Percentiles rank a stretch among this genome's conserved stretches.
These are phyloP conservation scores for Porites evermanni DNA, from an alignment of 92 coral and sea anemone genomes.

Conservation along the genomic window DNA sequence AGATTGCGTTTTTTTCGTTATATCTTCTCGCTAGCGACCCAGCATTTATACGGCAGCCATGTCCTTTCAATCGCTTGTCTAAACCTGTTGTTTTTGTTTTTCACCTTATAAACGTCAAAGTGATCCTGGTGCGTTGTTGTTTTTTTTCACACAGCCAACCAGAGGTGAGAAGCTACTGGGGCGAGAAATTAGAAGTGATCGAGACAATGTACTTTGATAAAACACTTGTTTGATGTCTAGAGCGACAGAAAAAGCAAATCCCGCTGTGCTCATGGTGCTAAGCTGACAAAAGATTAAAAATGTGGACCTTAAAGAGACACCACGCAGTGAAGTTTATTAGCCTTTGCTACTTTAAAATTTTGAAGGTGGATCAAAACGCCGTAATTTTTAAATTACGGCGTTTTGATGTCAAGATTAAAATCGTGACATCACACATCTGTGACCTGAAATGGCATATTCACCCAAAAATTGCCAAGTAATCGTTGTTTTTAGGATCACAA, in stretches of 20 bases:
- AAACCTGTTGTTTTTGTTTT: too few relatives aligned
- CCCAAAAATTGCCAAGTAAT: too few relatives aligned
- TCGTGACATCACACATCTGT: not conserved
- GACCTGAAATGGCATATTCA: too few relatives aligned
- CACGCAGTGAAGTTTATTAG: conserved; percentile 9
- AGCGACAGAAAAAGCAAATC: not conserved
- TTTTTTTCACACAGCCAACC: conserved; percentile 12
- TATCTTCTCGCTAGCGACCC: not conserved
- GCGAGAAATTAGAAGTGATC: not conserved
- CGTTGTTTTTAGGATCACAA: too few relatives aligned
- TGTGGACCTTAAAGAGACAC: conserved; percentile 1
- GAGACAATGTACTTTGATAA: too few relatives aligned
- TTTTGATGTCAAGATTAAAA: too few relatives aligned
- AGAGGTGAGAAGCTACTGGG: not conserved
- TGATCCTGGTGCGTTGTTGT: not conserved
- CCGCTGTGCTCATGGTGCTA: conserved; percentile 9
- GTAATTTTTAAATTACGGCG: not conserved
- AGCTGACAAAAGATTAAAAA: too few relatives aligned
- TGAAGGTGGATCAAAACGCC: not conserved
- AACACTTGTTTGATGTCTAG: too few relatives aligned
- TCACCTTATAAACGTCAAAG: too few relatives aligned
- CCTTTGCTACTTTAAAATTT: not conserved
- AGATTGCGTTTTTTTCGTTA: too few relatives aligned
- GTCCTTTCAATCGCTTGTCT: too few relatives aligned
- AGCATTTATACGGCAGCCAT: not conserved